Conservation (phyloP, 2,797 vertebrate species). For the Pogonophryne albipinna region DNA sequence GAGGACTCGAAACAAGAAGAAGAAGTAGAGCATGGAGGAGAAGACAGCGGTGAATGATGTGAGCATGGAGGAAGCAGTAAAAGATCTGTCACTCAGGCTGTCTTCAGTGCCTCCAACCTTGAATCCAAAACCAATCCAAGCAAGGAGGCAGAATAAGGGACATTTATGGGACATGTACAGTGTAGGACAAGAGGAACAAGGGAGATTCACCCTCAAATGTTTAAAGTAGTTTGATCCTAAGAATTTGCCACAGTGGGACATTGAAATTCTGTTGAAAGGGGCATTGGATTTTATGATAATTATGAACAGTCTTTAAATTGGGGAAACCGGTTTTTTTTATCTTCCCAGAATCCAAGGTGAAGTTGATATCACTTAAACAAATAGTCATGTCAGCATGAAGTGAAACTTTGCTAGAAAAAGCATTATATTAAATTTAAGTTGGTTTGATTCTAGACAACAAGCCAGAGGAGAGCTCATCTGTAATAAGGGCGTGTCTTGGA, state of each 20-base stretch:
- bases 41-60: slow-evolving; percentile 24
- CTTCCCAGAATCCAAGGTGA: not conserved
- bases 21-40: slow-evolving; percentile 37
- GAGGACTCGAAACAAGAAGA: slow-evolving; percentile 28
- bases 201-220: not conserved
- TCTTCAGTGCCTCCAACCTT: slow-evolving; percentile 10
- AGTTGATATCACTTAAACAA: not conserved
- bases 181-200: not conserved
- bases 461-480: slow-evolving; percentile 14
- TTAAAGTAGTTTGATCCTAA: not conserved
- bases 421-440: slow-evolving; percentile 20
- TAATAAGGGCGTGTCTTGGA: slow-evolving; percentile 8
- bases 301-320: not conserved
- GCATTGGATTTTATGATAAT: not conserved
- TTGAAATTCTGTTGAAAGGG: not conserved
- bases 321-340: not conserved
- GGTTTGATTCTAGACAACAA: not conserved
- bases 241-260: not conserved
- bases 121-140: slow-evolving; percentile 27
- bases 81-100: slow-evolving; percentile 16
- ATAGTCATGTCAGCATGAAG: not conserved
- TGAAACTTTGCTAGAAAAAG: slow-evolving; percentile 1
- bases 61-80: slow-evolving; percentile 13
- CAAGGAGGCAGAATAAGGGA: slow-evolving; percentile 2
- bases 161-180: slow-evolving; percentile 26